Base-by-base conservation (phyloP, 2,113 vertebrate genomes). In the Rhegmatorhina hoffmannsi region DNA sequence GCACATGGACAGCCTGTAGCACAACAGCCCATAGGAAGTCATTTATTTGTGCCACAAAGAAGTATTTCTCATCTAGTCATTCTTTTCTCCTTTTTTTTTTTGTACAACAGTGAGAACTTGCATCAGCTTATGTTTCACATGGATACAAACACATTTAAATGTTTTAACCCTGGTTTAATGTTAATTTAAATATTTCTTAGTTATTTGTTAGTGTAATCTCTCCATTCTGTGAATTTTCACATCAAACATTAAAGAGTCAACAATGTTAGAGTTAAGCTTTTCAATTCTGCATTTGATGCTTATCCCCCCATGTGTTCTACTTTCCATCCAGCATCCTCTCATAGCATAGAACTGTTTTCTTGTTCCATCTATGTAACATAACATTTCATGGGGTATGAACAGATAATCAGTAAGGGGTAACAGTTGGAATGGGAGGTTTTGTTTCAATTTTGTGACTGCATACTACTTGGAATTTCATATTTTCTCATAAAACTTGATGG, bases 11-110 rank as follows among this genome's bases (percentile, higher is more conserved):
- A 82, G n/a, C 73, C 64, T 59, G 31, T 21, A 75, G 52, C 56
- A 44, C n/a, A 87, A 26, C 33, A 70, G 44, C 74, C 56, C 34
- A 63, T 25, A 83, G 62, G 34, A 67, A 79, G 58, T 74, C 10
- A 72, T 94, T 92, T 89, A 36, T 93, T 89, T 72, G 13, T 10
- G 13, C 34, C 78, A 59, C 43, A 69, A 56, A 70, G 24, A 69
- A 73, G 31, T 11, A 40, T 11, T 53, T 94, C 46, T 87, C 59
- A 62, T 70, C 40, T 73, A 44, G 60, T 76, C 8, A 43, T 9
- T 33, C 11, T 23, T 26, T 47, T 12, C 0, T 47, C 15, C 7
- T 8, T 7, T 44, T 78, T 33, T 4, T 13, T 25, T n/a, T 33
- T 68, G 33, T 15, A 1, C 53, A 68, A 10, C 16, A 59, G 14